Percentiles rank a stretch among this genome's conserved stretches.
Conservation (phyloP, 2,888 invertebrate species). For the Vandiemenella viatica region DNA sequence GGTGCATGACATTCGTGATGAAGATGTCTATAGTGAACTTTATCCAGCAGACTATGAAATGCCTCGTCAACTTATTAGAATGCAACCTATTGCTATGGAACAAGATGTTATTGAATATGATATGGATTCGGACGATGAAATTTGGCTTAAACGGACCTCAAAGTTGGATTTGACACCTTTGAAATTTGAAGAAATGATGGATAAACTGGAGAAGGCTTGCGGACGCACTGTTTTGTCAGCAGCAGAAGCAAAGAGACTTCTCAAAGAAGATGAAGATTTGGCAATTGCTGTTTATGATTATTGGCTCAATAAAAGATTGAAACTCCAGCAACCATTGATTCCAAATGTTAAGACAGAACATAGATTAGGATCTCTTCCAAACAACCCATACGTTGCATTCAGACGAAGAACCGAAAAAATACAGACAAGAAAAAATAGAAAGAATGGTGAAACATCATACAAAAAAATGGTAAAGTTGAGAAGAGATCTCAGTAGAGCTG, state of each 20-base stretch:
- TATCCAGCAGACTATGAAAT: slow-evolving; percentile 85
- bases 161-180: slow-evolving; percentile 63
- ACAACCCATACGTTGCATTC: slow-evolving; percentile 97
- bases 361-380: slow-evolving; percentile 64
- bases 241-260: slow-evolving; percentile 85
- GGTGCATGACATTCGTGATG: slow-evolving; percentile 69
- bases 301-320: slow-evolving; percentile 94
- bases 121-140: slow-evolving; percentile 95
- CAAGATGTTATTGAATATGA: slow-evolving; percentile 98
- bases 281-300: slow-evolving; percentile 98
- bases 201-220: slow-evolving; percentile 90
- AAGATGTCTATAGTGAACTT: slow-evolving; percentile 69
- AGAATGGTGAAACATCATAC: slow-evolving; percentile 97
- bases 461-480: slow-evolving; percentile 97
- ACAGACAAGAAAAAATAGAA: slow-evolving; percentile 96
- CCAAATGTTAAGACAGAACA: slow-evolving; percentile 84
- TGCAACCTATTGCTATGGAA: slow-evolving; percentile 94
- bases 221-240: slow-evolving; percentile 90
- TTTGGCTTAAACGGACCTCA: slow-evolving; percentile 68
- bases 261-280: slow-evolving; percentile 84
- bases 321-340: slow-evolving; percentile 79
- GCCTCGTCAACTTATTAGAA: slow-evolving; percentile 92
- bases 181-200: slow-evolving; percentile 98
- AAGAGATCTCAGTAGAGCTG: slow-evolving; percentile 80
- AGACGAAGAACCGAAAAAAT: slow-evolving; percentile 95